Conservation (phyloP, 2,797 vertebrate species). For the Remorina albescens region DNA sequence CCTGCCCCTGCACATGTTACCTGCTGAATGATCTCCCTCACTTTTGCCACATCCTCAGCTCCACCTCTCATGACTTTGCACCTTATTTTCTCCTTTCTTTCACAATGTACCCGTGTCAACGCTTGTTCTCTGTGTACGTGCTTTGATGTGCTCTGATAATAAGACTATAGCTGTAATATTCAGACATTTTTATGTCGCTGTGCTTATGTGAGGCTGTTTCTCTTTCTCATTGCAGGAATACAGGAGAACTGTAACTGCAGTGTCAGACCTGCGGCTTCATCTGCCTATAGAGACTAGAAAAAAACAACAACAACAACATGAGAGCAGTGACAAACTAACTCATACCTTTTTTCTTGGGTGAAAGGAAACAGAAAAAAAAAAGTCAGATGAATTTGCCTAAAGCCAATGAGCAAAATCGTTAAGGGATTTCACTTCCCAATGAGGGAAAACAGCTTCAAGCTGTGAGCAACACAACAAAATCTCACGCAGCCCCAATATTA, state of each 20-base stretch:
- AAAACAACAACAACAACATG: constrained; percentile 33
- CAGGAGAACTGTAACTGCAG: constrained; percentile 26
- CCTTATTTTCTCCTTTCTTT: neutral
- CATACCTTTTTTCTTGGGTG: constrained; percentile 35
- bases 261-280: constrained; percentile 39
- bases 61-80: neutral
- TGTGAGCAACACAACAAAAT: constrained; percentile 62
- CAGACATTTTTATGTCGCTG: constrained; percentile 11
- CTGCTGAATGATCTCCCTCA: neutral
- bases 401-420: constrained; percentile 70
- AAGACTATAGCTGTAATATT: neutral
- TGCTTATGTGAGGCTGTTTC: constrained; percentile 10
- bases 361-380: neutral
- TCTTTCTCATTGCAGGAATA: constrained; percentile 7
- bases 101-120: neutral
- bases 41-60: constrained; percentile 26
- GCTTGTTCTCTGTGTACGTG: neutral
- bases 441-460: constrained; percentile 71
- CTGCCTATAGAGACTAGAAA: constrained; percentile 39
- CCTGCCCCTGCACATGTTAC: constrained; percentile 40
- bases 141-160: neutral
- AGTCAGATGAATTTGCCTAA: constrained; percentile 50
- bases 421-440: constrained; percentile 67
- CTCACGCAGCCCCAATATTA: constrained; percentile 50
- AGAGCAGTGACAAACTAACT: constrained; percentile 56